Percentiles rank a stretch among this genome's conserved stretches.
These are phyloP conservation scores for Aspidoscelis tigris DNA, from an alignment of 2,113 vertebrate genomes.

Conservation along the genomic window DNA sequence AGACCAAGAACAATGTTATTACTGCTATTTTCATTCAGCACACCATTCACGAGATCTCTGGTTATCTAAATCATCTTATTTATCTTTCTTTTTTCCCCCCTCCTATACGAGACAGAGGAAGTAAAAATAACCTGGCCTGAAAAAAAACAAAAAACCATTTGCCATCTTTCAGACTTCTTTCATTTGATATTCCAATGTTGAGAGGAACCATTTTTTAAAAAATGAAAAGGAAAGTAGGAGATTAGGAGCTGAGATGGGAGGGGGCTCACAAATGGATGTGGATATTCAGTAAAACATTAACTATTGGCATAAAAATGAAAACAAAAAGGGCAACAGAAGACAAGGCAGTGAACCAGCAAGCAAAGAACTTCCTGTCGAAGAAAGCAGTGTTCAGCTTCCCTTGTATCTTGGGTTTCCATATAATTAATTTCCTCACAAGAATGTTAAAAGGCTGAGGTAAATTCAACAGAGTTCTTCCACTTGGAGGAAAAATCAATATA, in stretches of 20 bases:
- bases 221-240: no score
- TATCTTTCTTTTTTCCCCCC: not conserved
- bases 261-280: constrained; percentile 3
- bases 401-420: constrained; percentile 7
- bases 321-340: constrained; percentile 12
- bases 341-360: not conserved
- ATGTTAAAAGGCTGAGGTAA: not conserved
- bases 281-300: not conserved
- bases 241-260: not conserved
- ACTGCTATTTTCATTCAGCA: rapidly evolving
- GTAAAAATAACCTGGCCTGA: not conserved
- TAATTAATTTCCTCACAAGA: not conserved
- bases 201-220: not conserved
- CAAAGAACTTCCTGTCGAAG: constrained; percentile 39
- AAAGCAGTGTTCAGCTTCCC: not conserved
- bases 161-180: no score
- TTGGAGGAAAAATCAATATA: not conserved
- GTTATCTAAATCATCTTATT: not conserved
- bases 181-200: not conserved
- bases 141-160: not conserved
- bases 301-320: not conserved
- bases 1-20: not conserved
- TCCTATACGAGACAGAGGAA: not conserved
- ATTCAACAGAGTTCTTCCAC: constrained; percentile 26
- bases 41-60: not conserved